Evolutionary conservation across 2,888 invertebrate genomes (phyloP).

Genomic region (Cybosia mesomella): DNA sequence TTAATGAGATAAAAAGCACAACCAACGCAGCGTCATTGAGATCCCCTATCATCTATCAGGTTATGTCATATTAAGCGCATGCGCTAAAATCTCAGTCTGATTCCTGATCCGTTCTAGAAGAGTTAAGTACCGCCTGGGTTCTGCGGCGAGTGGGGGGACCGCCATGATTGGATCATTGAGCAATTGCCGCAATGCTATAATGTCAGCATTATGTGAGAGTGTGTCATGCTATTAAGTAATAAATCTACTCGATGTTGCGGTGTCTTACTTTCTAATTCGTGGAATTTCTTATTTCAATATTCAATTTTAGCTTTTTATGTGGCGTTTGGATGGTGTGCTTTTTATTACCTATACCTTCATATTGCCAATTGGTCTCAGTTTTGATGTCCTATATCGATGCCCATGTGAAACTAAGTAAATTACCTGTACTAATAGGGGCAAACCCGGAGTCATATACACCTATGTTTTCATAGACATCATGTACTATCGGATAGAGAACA

Average conservation of each 20-base stretch:
- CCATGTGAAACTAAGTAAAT: too few relatives aligned
- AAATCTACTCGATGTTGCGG: neutral
- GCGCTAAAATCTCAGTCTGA: slow-evolving; percentile 21
- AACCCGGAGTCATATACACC: neutral
- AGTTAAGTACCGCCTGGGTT: slow-evolving; percentile 24
- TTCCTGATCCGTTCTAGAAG: slow-evolving; percentile 53
- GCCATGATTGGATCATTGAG: slow-evolving; percentile 78
- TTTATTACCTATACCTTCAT: too few relatives aligned
- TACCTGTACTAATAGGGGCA: too few relatives aligned
- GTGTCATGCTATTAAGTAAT: slow-evolving; percentile 19
- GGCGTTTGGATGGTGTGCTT: too few relatives aligned
- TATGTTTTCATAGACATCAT: neutral
- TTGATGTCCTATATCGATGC: too few relatives aligned
- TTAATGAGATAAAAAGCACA: neutral
- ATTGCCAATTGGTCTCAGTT: too few relatives aligned
- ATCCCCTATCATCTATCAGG: neutral
- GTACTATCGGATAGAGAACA: neutral
- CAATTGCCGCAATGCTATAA: slow-evolving; percentile 68
- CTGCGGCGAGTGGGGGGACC: slow-evolving; percentile 29
- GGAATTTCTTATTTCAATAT: too few relatives aligned
- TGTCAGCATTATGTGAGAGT: slow-evolving; percentile 61
- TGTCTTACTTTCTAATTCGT: neutral
- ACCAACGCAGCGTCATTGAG: neutral
- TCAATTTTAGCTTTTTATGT: too few relatives aligned
- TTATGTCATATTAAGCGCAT: slow-evolving; percentile 12